Evolutionary conservation across 2,113 vertebrate genomes (phyloP), one percentile per base, ranked within the genome.

Genomic region (Bubo blakistoni): DNA sequence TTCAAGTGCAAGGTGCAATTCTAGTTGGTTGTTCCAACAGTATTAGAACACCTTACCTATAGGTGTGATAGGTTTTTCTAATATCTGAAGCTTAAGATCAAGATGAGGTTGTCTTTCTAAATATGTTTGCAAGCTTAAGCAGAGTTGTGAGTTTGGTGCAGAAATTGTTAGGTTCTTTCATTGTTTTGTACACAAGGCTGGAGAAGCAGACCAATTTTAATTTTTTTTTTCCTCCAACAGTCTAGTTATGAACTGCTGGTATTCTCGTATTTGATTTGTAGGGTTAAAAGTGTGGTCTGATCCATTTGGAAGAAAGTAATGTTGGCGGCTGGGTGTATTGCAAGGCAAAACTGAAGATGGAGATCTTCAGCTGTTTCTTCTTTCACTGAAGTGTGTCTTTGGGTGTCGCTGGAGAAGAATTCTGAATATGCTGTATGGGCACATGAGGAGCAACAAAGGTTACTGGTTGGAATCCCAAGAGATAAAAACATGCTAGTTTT

Each of bases 251-350:
- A 91, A 87, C 70, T 78, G 58, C 69, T 90, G 91, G 49, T 94
- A 34, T 94, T 92, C 40, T 90, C 72, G n/a, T 86, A 19, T 94
- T 84, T 97, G 84, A 72, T 97, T 97, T 97, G 9, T 96, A 98
- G 98, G 98, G 83, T 94, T 98, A 83, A 98, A 98, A 98, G 98
- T 98, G 67, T 98, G 98, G 98, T 98, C 98, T 76, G 98, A 98
- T 97, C 98, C 98, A 16, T 98, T 98, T 97, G 97, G 97, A 97
- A 98, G 98, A 93, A 98, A 98, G 66, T 98, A 89, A 98, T 58
- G 63, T 70, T 81, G 74, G 49, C 14, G 1, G 32, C 90, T 90
- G 86, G 11, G 18, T 83, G 22, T 38, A 9, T 74, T 85, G 36
- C 62, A 77, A 90, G 54, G 62, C 79, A 58, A 12, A 55, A 74